Percentiles rank a stretch among this genome's conserved stretches.
Evolutionary conservation across 2,113 vertebrate genomes (phyloP).

Genomic region (Diglossa brunneiventris): DNA sequence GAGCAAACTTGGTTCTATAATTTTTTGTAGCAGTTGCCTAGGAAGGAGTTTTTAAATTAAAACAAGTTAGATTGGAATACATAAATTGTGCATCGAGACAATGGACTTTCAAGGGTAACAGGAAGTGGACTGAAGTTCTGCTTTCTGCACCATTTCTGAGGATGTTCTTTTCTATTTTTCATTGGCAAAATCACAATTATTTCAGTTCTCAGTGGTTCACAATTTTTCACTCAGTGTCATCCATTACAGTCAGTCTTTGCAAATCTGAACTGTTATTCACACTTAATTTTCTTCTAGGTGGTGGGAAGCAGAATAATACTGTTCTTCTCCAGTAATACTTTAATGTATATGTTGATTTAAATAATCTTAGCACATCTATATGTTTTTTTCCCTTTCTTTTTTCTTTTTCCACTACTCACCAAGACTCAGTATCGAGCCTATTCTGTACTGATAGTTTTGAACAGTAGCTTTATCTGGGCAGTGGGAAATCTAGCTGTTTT

Average conservation of each 20-base stretch:
- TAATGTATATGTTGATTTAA: neutral
- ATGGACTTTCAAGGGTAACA: neutral
- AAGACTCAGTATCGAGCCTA: neutral
- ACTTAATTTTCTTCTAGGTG: neutral
- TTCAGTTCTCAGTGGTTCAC: neutral
- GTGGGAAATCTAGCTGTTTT: neutral
- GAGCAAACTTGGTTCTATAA: neutral
- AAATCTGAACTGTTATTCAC: neutral
- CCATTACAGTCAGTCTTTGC: neutral
- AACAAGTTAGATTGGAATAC: neutral
- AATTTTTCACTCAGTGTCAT: neutral
- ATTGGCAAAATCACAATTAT: neutral
- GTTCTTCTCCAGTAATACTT: neutral
- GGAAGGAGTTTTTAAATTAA: neutral
- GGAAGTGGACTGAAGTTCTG: neutral
- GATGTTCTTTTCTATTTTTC: neutral
- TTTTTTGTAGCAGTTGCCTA: neutral
- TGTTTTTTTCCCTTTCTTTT: neutral
- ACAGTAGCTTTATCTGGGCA: neutral
- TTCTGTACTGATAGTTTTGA: neutral
- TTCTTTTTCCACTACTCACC: neutral
- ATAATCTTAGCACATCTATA: neutral
- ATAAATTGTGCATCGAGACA: neutral
- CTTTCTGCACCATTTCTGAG: neutral
- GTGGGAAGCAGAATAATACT: neutral